These are phyloP conservation scores for Tretioscincus oriximinensis DNA, from an alignment of 2,113 vertebrate genomes.

Conservation along the genomic window DNA sequence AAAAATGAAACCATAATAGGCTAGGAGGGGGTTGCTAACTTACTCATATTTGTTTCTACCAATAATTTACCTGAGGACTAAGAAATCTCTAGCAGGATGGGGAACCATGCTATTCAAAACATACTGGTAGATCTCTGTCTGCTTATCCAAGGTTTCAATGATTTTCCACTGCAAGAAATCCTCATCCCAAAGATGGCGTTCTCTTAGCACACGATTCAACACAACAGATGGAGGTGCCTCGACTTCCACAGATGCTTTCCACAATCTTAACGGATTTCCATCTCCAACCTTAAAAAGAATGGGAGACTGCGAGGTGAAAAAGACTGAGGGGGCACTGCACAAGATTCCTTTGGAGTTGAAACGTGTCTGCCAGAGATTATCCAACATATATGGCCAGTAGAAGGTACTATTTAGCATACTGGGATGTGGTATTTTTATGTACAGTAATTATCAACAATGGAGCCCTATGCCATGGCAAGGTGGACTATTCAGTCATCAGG, in stretches of 20 bases:
- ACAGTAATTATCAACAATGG: no score
- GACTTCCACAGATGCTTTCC: slow-evolving; percentile 92
- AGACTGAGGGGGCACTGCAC: neutral
- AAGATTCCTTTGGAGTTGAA: no score
- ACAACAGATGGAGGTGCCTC: slow-evolving; percentile 94
- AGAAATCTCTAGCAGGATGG: slow-evolving; percentile 90
- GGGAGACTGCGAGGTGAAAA: neutral
- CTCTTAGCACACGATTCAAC: slow-evolving; percentile 90
- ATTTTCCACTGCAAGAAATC: slow-evolving; percentile 96
- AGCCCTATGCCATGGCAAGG: no score
- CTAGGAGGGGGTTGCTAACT: neutral
- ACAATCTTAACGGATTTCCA: slow-evolving; percentile 87
- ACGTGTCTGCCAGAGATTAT: no score
- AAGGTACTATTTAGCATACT: no score
- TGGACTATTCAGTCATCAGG: no score
- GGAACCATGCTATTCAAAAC: slow-evolving; percentile 93
- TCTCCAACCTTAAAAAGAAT: slow-evolving; percentile 83
- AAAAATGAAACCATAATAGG: neutral
- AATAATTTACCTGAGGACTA: slow-evolving; percentile 86
- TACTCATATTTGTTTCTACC: neutral
- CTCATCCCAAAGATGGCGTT: slow-evolving; percentile 96
- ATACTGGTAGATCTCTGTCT: slow-evolving; percentile 93
- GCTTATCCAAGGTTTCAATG: slow-evolving; percentile 88
- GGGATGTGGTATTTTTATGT: no score
- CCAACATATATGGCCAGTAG: no score